Base-by-base conservation (phyloP, 2,113 vertebrate genomes). In the Numida meleagris region DNA sequence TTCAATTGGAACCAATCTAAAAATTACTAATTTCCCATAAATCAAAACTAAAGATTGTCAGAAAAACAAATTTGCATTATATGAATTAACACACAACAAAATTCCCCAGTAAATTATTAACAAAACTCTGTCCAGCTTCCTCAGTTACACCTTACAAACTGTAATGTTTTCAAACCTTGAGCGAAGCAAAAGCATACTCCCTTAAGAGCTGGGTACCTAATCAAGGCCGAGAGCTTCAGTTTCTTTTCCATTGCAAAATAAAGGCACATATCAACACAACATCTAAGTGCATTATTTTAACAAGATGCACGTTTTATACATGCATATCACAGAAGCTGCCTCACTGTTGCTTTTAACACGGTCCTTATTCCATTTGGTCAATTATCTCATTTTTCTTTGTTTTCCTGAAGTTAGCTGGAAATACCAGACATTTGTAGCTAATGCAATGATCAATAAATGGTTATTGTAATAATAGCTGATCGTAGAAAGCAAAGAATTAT, bases 11-110 rank as follows among this genome's bases (percentile, higher is more conserved):
- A 90, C 72, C 77, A 63, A 84, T 85, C 51, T 93, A 75, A 83
- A 74, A 93, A 84, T 90, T 83, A 94, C 46, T 87, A 91, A 67
- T 89, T 90, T 61, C 48, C 95, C 77, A 43, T 93, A 94, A 91
- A 89, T 94, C 59, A 58, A 94, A 96, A 95, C 86, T 57, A 75
- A 91, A 66, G 66, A 66, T 89, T 89, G 67, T 42, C 80, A 77
- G 68, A 73, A 88, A 94, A 84, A 73, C 36, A 87, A 78, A 95
- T 91, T 86, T 93, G 81, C 57, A 76, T 96, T 94, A 94, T 91
- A 67, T 91, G 97, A 65, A 92, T 96, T 96, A 95, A 94, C 76
- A 74, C 83, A 79, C 61, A 92, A 94, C 73, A 94, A 95, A 86
- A 67, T 89, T 82, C 40, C 61, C 48, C 68, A 93, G 91, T 96